Evolutionary conservation across 2,113 vertebrate species (phyloP), one percentile per base, ranked within the genome.

Genomic region (Myotis lucifugus): DNA sequence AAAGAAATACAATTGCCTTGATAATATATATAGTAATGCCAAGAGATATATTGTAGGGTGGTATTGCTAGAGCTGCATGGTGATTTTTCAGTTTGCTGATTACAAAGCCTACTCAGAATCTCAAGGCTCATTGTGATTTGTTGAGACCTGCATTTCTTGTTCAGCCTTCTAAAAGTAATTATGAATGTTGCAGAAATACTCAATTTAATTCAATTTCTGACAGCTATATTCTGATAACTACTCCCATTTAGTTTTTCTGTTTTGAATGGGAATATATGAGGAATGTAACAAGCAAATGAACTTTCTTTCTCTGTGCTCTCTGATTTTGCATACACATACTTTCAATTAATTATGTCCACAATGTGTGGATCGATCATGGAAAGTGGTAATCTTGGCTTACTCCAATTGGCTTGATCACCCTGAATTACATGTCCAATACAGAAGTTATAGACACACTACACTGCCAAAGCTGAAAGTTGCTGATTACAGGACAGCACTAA

Each of bases 11-110:
- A 96, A 46, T 95, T 94, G 34, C 54, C 32, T 96, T 94, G 77
- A 89, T 76, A 89, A 61, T 81, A 92, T 91, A 78, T 96, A 50
- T 91, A 93, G 93, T 91, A 86, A 90, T 69, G 69, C 40, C 78
- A 88, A 92, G 90, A 94, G 52, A 95, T 93, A 92, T 70, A 90
- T 83, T 74, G 8, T 56, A 82, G 72, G 61, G 89, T 95, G 37
- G 21, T 46, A 76, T 85, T 88, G 27, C 70, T 92, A 19, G 61
- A 54, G 32, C 42, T 81, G 4, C 46, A 79, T 74, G 29, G 66
- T 89, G 32, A 91, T 90, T 96, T 95, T 97, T 95, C 79, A 92
- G 50, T 95, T 94, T 96, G 73, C 79, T 94, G 34, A 95, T 93
- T 96, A 94, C 14, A 96, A 94, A 96, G 37, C 52, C 66, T 95